Evolutionary conservation across 2,797 vertebrate species (phyloP).

Genomic region (Hoplostethus mediterraneus): DNA sequence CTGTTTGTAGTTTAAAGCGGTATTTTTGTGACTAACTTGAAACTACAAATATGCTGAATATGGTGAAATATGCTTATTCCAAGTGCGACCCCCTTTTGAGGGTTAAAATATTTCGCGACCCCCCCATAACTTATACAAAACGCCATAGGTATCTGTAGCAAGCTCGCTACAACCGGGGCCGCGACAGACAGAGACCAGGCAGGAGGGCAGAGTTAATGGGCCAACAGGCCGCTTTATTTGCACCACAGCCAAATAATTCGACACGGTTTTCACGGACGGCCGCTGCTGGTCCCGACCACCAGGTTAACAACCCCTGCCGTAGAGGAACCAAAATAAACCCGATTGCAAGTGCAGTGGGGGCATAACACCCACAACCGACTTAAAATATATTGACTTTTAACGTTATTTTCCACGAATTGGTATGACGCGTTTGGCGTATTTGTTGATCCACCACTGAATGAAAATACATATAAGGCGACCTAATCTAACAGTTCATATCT

Average conservation of each 20-base stretch:
- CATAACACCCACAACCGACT: background rate
- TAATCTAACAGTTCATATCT: background rate
- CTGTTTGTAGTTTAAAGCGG: background rate
- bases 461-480: conserved; percentile 28
- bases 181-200: too few species aligned
- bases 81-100: too few species aligned
- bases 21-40: background rate
- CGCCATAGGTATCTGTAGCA: too few species aligned
- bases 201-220: too few species aligned
- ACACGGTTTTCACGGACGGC: too few species aligned
- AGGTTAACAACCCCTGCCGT: background rate
- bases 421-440: conserved; percentile 30
- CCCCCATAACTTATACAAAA: too few species aligned
- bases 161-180: too few species aligned
- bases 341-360: background rate
- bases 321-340: background rate
- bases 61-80: too few species aligned
- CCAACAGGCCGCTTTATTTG: too few species aligned
- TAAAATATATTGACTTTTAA: background rate
- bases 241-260: too few species aligned
- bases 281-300: too few species aligned
- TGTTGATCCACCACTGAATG: conserved; percentile 51
- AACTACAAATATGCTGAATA: background rate
- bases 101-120: too few species aligned
- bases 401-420: conserved; percentile 21